Evolutionary conservation across 2,113 vertebrate genomes (phyloP).

Genomic region (Melanerpes formicivorus): DNA sequence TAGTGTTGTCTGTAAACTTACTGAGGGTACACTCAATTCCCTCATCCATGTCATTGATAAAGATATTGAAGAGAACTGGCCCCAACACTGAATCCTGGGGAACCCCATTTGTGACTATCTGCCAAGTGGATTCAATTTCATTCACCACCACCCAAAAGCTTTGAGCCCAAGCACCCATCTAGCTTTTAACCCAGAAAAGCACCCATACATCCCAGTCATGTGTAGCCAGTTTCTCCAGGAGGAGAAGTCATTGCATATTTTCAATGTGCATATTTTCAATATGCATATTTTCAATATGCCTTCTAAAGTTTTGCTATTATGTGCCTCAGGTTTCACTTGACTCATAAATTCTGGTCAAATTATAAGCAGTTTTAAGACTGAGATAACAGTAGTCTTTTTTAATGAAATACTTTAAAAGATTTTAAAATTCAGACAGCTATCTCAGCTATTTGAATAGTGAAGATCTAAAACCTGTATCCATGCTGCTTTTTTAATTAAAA

Average conservation of each 20-base stretch:
- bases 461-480: slow-evolving; percentile 79
- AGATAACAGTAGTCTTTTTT: slow-evolving; percentile 40
- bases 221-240: too few species aligned
- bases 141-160: too few species aligned
- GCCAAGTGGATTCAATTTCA: too few species aligned
- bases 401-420: slow-evolving; percentile 42
- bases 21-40: too few species aligned
- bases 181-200: too few species aligned
- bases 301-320: background rate
- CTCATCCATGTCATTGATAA: too few species aligned
- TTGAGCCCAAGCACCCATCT: too few species aligned
- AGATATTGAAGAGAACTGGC: too few species aligned
- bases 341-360: background rate
- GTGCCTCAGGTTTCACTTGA: background rate
- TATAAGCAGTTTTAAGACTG: slow-evolving; percentile 50
- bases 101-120: too few species aligned
- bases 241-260: background rate
- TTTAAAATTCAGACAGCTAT: slow-evolving; percentile 80
- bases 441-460: slow-evolving; percentile 76
- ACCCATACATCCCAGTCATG: too few species aligned
- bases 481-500: slow-evolving; percentile 86
- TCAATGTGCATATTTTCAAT: background rate
- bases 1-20: too few species aligned
- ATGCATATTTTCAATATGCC: background rate
- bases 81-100: too few species aligned